Percentiles rank a stretch among this genome's conserved stretches.
Conservation (phyloP, 2,113 vertebrate species). For the Phalacrocorax pelagicus region DNA sequence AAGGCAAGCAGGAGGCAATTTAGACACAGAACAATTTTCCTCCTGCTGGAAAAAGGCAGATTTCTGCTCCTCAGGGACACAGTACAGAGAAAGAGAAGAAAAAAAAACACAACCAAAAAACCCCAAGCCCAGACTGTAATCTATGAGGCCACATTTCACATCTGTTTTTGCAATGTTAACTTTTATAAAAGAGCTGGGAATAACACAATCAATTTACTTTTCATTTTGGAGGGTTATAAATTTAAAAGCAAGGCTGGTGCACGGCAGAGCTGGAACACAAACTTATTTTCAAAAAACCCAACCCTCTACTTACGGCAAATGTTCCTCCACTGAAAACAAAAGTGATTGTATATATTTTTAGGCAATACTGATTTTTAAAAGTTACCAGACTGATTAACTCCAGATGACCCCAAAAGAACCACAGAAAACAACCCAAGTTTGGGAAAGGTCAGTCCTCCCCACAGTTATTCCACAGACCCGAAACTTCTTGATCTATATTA, state of each 20-base stretch:
- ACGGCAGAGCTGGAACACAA: background rate
- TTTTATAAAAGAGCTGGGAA: slow-evolving; percentile 58
- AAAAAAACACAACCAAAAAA: background rate
- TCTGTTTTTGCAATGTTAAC: slow-evolving; percentile 64
- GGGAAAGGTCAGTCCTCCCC: background rate
- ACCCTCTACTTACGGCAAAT: slow-evolving; percentile 12
- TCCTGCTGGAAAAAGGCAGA: slow-evolving; percentile 51
- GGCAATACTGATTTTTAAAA: background rate
- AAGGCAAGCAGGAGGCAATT: slow-evolving; percentile 45
- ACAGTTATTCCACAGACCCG: background rate
- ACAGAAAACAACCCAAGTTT: background rate
- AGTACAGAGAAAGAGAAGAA: background rate
- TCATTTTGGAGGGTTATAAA: slow-evolving; percentile 47
- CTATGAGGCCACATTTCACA: slow-evolving; percentile 53
- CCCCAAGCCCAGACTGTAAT: slow-evolving; percentile 34
- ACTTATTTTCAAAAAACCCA: background rate
- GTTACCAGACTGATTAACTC: slow-evolving; percentile 10
- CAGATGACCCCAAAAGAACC: slow-evolving; percentile 40
- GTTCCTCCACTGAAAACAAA: slow-evolving; percentile 3
- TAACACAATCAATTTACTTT: slow-evolving; percentile 60
- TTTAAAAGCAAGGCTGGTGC: slow-evolving; percentile 23
- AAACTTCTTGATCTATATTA: slow-evolving; percentile 15
- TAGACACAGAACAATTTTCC: slow-evolving; percentile 41
- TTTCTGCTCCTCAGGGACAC: slow-evolving; percentile 47
- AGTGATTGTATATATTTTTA: slow-evolving; percentile 3